Conservation (phyloP, 2,113 vertebrate genomes). For the Chrysochloris asiatica region DNA sequence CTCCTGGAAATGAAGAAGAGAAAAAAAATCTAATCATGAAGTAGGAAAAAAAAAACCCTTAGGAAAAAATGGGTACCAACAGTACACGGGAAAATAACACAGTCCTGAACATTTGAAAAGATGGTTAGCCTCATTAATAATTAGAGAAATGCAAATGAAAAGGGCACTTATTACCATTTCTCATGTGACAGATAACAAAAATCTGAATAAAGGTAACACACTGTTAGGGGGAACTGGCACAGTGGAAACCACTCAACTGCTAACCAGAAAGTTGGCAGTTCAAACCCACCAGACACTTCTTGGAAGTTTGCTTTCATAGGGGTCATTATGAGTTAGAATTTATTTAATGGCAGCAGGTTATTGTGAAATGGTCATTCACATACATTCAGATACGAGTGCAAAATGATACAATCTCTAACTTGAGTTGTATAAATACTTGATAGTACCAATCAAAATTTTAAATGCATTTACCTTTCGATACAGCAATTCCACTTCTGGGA, state of each 20-base stretch:
- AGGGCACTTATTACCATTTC: not conserved
- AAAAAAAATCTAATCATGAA: not conserved
- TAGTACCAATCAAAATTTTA: not conserved
- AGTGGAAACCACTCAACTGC: not conserved
- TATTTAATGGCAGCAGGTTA: not conserved
- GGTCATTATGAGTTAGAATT: not conserved
- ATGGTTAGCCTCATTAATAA: not conserved
- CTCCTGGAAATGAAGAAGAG: not conserved
- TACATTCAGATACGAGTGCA: not conserved
- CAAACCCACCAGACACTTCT: not conserved
- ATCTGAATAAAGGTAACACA: not conserved
- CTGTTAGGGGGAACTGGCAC: not conserved
- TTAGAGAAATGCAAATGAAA: not conserved
- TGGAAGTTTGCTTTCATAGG: too few relatives aligned
- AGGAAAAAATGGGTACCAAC: not conserved
- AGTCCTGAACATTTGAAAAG: not conserved
- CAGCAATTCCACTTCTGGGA: not conserved
- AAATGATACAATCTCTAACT: not conserved
- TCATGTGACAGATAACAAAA: not conserved
- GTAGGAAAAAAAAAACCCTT: too few relatives aligned
- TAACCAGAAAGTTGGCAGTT: not conserved
- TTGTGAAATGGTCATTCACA: not conserved
- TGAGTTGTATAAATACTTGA: not conserved
- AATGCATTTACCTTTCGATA: not conserved
- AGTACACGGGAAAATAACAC: not conserved